Evolutionary conservation across 1,140 invertebrate genomes (phyloP), one percentile per base, ranked within the genome.

Genomic region (Euura lappo): DNA sequence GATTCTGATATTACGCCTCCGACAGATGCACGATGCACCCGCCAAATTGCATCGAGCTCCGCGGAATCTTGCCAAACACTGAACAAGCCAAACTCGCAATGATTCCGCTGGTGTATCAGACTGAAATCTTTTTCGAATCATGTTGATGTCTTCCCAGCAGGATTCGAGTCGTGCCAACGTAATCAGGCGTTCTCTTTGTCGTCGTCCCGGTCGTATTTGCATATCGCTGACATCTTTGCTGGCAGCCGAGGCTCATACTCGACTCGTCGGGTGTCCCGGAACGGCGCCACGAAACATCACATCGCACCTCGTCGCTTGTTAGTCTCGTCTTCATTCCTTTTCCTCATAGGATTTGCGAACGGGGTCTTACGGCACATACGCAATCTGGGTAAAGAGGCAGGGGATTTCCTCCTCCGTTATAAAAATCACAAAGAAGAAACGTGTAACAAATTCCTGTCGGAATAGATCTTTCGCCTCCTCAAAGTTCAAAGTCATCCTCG

Each of bases 401-500:
- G 28, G 1, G 28, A 28, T 28, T 28, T 28, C 28, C 28, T 28
- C 51, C 51, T 60, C 51, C 51, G 51, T 60, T 28, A 28, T 28
- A 28, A 28, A 28, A 28, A 28, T 28, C 28, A 28, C 28, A 28
- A 1, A 28, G 28, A 28, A 28, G 28, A 28, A 28, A 28, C 28
- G 28, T 28, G 28, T 28, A 28, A 28, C 28, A 28, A 28, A 28
- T 28, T 28, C 28, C 28, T 28, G 28, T 28, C 28, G 28, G 28
- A 28, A 28, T 28, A 28, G 28, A 28, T 28, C 28, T 28, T 28
- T 28, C 28, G 28, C 28, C 28, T 28, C 28, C 28, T 60, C 6
- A 60, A 60, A 60, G 3, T 60, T 60, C 51, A 60, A 60, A 60
- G 51, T 60, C 51, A 60, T n/a, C 8, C 51, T 60, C 51, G 51